Base-by-base conservation (phyloP, 1,140 invertebrate species). In the Zaprionus ornatus region DNA sequence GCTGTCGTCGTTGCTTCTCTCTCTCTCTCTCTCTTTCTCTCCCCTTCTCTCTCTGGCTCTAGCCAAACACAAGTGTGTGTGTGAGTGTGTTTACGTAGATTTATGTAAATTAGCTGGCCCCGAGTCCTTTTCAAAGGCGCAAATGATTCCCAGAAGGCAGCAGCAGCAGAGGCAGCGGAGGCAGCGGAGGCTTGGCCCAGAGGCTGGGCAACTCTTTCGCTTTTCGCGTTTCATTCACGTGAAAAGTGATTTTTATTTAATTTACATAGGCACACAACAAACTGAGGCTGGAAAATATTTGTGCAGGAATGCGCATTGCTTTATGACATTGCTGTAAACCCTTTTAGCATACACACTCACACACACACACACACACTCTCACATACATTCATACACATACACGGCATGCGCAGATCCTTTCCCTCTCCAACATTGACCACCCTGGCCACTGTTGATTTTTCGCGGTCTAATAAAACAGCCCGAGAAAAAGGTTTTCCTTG, bases 391-490 rank as follows among this genome's bases (percentile, higher is more conserved):
- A n/a, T 50, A 15, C 4, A 5, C 13, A 15, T 2, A 5, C 35
- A 15, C 40, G 40, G n/a, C 40, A 19, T 45, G 40, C 40, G 27
- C 59, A 45, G 21, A 61, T 76, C 74, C 74, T 72, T 72, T 71
- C 10, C 52, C 10, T 19, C 29, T 54, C 37, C 61, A 19, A 12
- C 15, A 32, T 57, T 72, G 82, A 86, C 82, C 82, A 87, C 83
- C 83, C 76, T 82, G 75, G 85, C 85, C 83, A 88, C 83, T 88
- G 80, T 88, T 88, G 84, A 88, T 88, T 88, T 88, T 88, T 88
- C 84, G 84, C 85, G 84, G 84, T 88, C 84, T 90, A 88, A 88
- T 88, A 88, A 88, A 87, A 88, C 71, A 70, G 72, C 29, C 70
- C 62, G 61, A 73, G 54, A 23, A 70, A 77, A 74, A 64, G 65